Base-by-base conservation (phyloP, 1,140 invertebrate species). In the Temnothorax longispinosus region DNA sequence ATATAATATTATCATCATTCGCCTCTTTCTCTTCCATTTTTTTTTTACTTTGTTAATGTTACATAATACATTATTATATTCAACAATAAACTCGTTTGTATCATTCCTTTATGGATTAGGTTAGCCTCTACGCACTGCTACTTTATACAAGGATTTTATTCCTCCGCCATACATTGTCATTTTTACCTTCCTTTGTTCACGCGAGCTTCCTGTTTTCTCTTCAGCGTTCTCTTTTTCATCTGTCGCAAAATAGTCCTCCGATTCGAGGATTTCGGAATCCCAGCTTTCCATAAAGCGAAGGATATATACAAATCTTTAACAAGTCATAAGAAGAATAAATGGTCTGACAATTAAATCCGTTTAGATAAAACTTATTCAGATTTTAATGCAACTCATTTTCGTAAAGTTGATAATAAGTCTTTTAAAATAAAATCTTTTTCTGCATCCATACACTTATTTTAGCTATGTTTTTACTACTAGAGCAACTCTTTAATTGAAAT, bases 1-100 rank as follows among this genome's bases (percentile, higher is more conserved):
- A 95, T 94, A 94, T 93, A 93, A 89, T 95, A 94, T 93, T 92
- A 95, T 94, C 91, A 93, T 93, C 87, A 84, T 94, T 88, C 60
- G 71, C 88, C 85, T 86, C 81, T 80, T 81, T 41, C 44, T 74
- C 27, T 78, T 54, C 13, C 71, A 54, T 86, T 54, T 54, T 85
- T 85, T 84, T 60, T 89, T 88, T 76, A 35, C 13, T 69, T 32
- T 84, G 60, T 86, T 85, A 93, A 92, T 91, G 91, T 93, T 93
- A 94, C 90, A 92, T 92, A 93, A 93, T 94, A 93, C 91, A 90
- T 89, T 71, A 86, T 88, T 88, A 92, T 89, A 89, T 93, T 95
- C 90, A 94, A 95, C 93, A 94, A 95, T 91, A 95, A 94, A 93
- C 88, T 93, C 88, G 88, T 90, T 90, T 91, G 90, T 92, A 84